These are phyloP conservation scores for Gallirallus australis DNA, from an alignment of 2,797 vertebrate genomes.

Conservation along the genomic window DNA sequence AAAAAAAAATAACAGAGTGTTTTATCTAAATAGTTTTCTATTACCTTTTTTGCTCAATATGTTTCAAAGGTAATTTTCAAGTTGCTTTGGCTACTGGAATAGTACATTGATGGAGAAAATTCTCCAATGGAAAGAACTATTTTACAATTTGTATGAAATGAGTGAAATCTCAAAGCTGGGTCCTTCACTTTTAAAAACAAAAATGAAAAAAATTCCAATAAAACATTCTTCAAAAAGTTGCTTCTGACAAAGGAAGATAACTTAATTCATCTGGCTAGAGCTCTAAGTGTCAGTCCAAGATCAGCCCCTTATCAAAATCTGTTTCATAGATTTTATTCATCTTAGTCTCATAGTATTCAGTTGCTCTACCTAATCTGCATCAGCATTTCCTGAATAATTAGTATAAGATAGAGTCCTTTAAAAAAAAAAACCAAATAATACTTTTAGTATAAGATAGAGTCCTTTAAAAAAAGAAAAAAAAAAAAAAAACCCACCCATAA, in stretches of 20 bases:
- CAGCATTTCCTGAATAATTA: background rate
- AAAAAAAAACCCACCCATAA: accelerated
- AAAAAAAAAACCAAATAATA: too few species aligned
- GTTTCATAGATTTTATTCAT: background rate
- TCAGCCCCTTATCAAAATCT: background rate
- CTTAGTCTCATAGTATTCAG: background rate
- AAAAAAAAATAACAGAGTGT: slow-evolving; percentile 23
- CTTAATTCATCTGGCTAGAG: background rate
- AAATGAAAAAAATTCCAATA: background rate
- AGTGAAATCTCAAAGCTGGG: background rate
- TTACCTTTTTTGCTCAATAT: background rate
- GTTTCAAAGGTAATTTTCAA: background rate
- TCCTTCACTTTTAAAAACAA: background rate
- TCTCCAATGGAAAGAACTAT: background rate
- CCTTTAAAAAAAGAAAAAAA: background rate
- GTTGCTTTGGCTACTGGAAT: background rate
- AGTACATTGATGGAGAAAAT: background rate
- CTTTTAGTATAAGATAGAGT: background rate
- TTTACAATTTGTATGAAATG: background rate
- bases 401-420: background rate
- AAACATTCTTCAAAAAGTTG: background rate
- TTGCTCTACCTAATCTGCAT: background rate
- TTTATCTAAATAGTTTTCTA: background rate
- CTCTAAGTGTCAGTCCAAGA: background rate
- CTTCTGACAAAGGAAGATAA: background rate